Evolutionary conservation across 1,140 invertebrate species (phyloP), one percentile per base, ranked within the genome.

Genomic region (Zaprionus africanus): DNA sequence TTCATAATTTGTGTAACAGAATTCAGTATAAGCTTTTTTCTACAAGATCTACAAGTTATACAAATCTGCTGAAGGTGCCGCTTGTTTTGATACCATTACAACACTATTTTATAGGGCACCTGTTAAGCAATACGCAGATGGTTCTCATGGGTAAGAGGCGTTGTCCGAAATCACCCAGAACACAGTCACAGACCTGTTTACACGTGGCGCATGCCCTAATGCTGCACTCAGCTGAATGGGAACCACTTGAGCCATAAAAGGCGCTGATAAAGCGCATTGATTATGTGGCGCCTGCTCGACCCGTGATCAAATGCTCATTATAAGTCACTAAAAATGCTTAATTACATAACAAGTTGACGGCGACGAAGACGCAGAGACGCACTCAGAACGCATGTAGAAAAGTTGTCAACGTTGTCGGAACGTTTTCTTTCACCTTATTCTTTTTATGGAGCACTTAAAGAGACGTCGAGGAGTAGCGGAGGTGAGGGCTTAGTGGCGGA

Each of bases 241-340:
- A 28, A 15, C 53, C 13, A 31, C 53, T 56, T 7, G 22, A 36
- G 65, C 17, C 58, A 69, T 62, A 63, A 75, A 70, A 51, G 34
- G 1, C 17, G 22, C 49, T 53, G 73, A 71, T 76, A 76, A 65
- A 49, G 58, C 51, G 34, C 60, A 76, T 76, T 71, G 67, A 76
- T 70, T 64, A 60, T 58, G 60, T 38, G 73, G 73, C 73, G 73
- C 73, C 73, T 76, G 67, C 57, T 68, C 57, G 73, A 49, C 54
- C 59, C 59, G 66, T 64, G 67, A 76, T 76, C 73, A 70, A 76
- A 71, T 65, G 54, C 73, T 59, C 73, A 76, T 76, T 71, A 76
- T 76, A 76, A 76, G 58, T 36, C 59, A 76, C 60, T 71, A 70
- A 71, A 76, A 57, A 70, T 76, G 59, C 67, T 76, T 76, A 76